Conservation (phyloP, 2,113 vertebrate species). For the Eclectus roratus region DNA sequence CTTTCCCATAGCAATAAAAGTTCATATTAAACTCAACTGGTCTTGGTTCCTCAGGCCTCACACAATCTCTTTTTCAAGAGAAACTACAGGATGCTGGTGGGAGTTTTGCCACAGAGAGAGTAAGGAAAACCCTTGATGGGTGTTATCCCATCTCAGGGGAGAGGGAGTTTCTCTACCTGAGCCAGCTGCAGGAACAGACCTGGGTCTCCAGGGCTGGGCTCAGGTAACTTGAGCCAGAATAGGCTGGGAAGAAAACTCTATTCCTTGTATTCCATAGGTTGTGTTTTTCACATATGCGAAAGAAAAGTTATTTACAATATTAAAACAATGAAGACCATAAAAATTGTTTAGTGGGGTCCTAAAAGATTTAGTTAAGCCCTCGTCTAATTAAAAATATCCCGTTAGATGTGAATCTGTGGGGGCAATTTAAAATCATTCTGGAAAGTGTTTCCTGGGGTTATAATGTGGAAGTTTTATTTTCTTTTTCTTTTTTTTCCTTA, state of each 20-base stretch:
- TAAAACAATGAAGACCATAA: neutral
- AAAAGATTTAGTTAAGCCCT: constrained; percentile 39
- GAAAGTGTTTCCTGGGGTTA: neutral
- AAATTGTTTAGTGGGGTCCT: constrained; percentile 35
- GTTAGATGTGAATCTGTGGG: neutral
- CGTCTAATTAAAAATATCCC: constrained; percentile 28
- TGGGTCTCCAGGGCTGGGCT: neutral
- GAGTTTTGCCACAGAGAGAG: neutral
- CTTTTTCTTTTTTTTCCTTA: neutral
- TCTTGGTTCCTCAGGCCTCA: neutral
- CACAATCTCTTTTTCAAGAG: neutral
- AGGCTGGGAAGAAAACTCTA: neutral
- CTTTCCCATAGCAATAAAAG: constrained; percentile 37
- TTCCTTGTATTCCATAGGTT: neutral
- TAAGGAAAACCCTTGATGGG: neutral
- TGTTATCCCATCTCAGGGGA: neutral
- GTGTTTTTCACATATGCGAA: neutral
- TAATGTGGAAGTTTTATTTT: neutral
- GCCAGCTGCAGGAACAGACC: neutral
- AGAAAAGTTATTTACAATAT: neutral
- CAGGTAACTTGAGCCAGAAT: neutral
- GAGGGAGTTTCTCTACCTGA: neutral
- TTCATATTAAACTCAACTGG: neutral
- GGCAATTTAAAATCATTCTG: neutral
- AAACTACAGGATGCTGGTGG: neutral